A percentile compares a stretch with the other conserved stretches of the same genome.
phyloP scores from a whole-genome alignment of 2,113 vertebrate species.

The Prionailurus viverrinus region DNA sequence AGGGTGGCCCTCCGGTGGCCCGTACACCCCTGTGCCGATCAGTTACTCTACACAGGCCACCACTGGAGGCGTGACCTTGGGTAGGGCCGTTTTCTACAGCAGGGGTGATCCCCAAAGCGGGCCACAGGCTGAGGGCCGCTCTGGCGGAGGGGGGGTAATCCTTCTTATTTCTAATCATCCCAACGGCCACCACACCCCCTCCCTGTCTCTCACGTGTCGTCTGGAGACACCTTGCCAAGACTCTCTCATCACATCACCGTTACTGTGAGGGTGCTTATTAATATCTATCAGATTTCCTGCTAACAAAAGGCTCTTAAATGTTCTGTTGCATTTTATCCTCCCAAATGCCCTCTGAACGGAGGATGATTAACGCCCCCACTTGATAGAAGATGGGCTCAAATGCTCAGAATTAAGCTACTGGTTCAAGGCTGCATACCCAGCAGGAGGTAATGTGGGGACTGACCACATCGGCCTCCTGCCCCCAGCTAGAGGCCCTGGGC shows the following conservation, averaged over 20 bases:
- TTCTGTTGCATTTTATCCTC: not conserved
- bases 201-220: not conserved
- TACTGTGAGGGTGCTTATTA: not conserved
- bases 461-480: not conserved
- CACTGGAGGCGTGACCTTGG: not conserved
- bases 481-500: not conserved
- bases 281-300: not conserved
- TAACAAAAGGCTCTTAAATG: not conserved
- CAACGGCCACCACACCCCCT: not conserved
- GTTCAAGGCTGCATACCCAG: not conserved
- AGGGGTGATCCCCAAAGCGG: not conserved
- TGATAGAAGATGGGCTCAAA: not conserved
- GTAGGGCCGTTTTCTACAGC: not conserved
- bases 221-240: not conserved
- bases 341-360: not conserved
- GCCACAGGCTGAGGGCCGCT: not conserved
- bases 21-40: accelerated
- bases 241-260: not conserved
- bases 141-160: not conserved
- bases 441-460: not conserved
- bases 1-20: not conserved
- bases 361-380: not conserved
- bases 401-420: not conserved
- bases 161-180: not conserved
- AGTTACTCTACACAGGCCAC: not conserved